A percentile compares a stretch with the other conserved stretches of the same genome.
Evolutionary conservation across 53 echinoderm and acorn worm genomes (phyloP).

Genomic region (Paracentrotus lividus): DNA sequence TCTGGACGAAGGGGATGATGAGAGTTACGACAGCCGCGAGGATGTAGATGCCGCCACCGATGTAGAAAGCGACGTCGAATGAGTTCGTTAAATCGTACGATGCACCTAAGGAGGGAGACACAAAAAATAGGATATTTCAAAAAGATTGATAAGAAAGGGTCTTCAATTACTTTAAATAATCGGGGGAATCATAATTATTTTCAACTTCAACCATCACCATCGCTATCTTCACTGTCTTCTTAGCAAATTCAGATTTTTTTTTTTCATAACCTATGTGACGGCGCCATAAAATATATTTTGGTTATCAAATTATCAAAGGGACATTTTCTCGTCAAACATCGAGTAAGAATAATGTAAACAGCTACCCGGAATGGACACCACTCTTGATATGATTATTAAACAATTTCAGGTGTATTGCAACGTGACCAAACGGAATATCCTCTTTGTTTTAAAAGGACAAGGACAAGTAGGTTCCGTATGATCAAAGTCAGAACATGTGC

Average conservation of each 20-base stretch:
- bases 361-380: no score
- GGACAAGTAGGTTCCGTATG: background rate
- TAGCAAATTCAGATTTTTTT: no score
- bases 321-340: no score
- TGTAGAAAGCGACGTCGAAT: constrained; percentile 94
- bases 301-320: no score
- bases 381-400: no score
- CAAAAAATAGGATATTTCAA: background rate
- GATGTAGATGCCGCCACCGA: constrained; percentile 87
- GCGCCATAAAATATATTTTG: no score
- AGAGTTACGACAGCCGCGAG: constrained; percentile 75
- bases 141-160: background rate
- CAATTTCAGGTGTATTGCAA: background rate
- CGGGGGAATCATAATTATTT: no score
- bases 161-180: no score
- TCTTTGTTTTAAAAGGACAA: background rate
- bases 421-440: background rate
- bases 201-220: no score
- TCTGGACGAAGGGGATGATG: constrained; percentile 83
- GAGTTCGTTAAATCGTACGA: constrained; percentile 86
- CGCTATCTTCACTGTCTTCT: no score
- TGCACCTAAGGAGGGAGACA: constrained; percentile 69
- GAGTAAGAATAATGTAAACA: no score
- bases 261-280: no score
- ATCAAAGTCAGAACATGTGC: constrained; percentile 7